Percentiles rank a stretch among this genome's conserved stretches.
Evolutionary conservation across 2,797 vertebrate genomes (phyloP).

Genomic region (Poliocrania exsul): DNA sequence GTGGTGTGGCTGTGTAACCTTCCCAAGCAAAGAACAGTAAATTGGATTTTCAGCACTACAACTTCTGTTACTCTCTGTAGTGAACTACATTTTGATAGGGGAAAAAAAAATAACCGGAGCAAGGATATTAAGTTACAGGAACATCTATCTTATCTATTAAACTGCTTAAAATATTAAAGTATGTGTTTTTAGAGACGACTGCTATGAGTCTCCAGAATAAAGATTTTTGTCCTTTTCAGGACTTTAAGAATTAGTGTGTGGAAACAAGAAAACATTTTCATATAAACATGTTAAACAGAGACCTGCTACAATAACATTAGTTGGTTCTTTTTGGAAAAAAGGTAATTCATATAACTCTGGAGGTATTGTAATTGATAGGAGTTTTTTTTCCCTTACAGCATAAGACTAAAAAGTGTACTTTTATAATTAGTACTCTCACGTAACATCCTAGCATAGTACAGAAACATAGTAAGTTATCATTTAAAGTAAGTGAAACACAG

Average conservation of each 20-base stretch:
- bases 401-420: constrained; percentile 14
- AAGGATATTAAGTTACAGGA: neutral
- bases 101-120: neutral
- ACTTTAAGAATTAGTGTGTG: neutral
- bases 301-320: neutral
- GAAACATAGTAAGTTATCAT: neutral
- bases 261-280: neutral
- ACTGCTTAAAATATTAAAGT: neutral
- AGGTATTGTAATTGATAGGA: neutral
- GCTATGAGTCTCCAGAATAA: neutral
- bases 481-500: neutral
- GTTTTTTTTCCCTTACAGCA: neutral
- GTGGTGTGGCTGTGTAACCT: neutral
- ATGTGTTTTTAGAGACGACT: neutral
- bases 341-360: neutral
- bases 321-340: neutral
- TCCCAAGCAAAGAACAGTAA: neutral
- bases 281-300: neutral
- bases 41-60: neutral
- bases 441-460: neutral
- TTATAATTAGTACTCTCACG: constrained; percentile 2
- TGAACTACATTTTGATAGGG: neutral
- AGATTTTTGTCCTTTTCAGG: neutral
- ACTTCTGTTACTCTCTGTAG: neutral
- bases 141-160: neutral